Conservation (phyloP, 2,113 vertebrate species). For the Hoplias malabaricus region DNA sequence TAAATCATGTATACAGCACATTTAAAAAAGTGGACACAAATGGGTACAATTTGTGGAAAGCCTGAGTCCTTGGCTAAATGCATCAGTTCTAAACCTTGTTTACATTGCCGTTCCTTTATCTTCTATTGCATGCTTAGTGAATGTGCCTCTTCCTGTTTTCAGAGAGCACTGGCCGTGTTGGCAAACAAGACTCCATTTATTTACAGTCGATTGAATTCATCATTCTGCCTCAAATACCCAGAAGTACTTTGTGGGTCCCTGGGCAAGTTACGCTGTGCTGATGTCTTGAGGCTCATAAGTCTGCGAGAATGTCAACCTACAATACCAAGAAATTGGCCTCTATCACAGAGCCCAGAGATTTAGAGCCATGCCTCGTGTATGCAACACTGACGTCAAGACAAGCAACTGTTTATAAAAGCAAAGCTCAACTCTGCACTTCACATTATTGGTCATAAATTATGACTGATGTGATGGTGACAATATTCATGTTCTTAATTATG, state of each 20-base stretch:
- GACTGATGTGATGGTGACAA: not conserved
- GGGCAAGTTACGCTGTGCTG: not conserved
- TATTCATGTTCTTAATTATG: constrained; percentile 24
- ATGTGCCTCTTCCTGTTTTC: not conserved
- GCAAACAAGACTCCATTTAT: not conserved
- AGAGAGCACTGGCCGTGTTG: not conserved
- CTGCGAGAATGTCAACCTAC: not conserved
- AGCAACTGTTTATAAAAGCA: constrained; percentile 18
- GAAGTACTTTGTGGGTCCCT: not conserved
- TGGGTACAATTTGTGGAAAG: not conserved
- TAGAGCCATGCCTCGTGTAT: constrained; percentile 5
- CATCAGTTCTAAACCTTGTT: not conserved
- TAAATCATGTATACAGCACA: not conserved
- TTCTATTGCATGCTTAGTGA: not conserved
- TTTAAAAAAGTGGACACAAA: not conserved
- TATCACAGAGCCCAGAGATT: not conserved
- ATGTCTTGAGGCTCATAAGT: not conserved
- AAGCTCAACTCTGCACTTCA: constrained; percentile 1
- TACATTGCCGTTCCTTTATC: not conserved
- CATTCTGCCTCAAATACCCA: not conserved
- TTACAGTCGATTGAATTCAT: not conserved
- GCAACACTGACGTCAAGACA: not conserved
- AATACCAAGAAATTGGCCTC: not conserved
- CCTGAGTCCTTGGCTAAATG: not conserved
- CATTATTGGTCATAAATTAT: constrained; percentile 16